A percentile compares a stretch with the other conserved stretches of the same genome.
These are phyloP conservation scores for Drosophila grimshawi DNA, from an alignment of 1,140 invertebrate genomes.

Conservation along the genomic window DNA sequence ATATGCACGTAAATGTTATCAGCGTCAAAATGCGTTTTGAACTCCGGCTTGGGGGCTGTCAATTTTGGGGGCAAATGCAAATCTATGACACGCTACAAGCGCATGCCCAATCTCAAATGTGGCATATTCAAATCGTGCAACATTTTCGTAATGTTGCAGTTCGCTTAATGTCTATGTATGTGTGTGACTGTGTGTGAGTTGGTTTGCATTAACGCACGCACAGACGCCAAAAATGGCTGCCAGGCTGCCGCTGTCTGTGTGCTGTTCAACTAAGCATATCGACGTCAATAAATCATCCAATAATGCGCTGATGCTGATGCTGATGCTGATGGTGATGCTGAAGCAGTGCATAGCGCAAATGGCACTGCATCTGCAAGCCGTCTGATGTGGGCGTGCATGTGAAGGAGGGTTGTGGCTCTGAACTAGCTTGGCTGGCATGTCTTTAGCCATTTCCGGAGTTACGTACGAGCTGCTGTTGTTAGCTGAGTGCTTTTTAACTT, in stretches of 20 bases:
- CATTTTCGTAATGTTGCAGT: constrained; percentile 42
- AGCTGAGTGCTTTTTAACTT: constrained; percentile 77
- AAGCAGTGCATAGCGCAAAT: constrained; percentile 57
- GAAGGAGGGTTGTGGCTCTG: not conserved
- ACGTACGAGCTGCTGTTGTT: constrained; percentile 59
- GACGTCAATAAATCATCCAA: constrained; percentile 84
- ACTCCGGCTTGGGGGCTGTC: constrained; percentile 7
- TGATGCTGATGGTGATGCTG: constrained; percentile 59
- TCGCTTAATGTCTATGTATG: constrained; percentile 9
- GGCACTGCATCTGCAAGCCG: not conserved
- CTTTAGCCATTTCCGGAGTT: constrained; percentile 72
- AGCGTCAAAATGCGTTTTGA: constrained; percentile 36
- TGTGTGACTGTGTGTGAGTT: constrained; percentile 21
- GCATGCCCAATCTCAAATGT: constrained; percentile 72
- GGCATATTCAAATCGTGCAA: constrained; percentile 64
- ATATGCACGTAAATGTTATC: constrained; percentile 33
- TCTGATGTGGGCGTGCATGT: not conserved
- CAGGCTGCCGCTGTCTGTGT: constrained; percentile 31
- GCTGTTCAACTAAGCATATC: constrained; percentile 81
- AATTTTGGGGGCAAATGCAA: constrained; percentile 52
- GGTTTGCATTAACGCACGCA: constrained; percentile 44
- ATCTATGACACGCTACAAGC: constrained; percentile 45
- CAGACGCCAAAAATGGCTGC: constrained; percentile 65
- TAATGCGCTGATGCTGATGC: constrained; percentile 72
- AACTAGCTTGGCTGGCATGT: constrained; percentile 53